Base-by-base conservation (phyloP, 2,797 vertebrate species). In the Anomalospiza imberbis region DNA sequence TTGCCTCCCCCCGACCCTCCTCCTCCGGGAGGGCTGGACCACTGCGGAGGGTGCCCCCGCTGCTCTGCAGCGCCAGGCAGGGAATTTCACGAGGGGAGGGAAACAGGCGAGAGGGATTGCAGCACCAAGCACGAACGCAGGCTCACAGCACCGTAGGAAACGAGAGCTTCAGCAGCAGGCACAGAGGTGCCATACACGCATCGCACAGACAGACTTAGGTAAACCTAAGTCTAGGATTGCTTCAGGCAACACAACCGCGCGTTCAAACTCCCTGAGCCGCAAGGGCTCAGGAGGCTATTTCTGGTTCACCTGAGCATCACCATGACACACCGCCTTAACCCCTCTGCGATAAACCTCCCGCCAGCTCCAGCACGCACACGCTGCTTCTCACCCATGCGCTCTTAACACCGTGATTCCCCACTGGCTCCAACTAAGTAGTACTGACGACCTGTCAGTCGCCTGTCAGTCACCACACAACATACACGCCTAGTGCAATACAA, bases 131-230 rank as follows among this genome's bases (percentile, higher is more conserved):
- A 6, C 19, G 15, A 24, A 8, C 2, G 0, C 15, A 24, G 55
- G 19, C 6, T 40, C 3, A 5, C 3, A 3, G 20, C 28, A 26
- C 34, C 8, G 1, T 0, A 36, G 44, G 44, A 16, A 45, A 32
- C 6, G 9, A n/a, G 21, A 31, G 19, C 26, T 18, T 13, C 6
- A 8, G 47, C 38, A 26, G 38, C 13, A 45, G 34, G n/a, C 29
- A 53, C 17, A 15, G 22, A 42, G 40, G 13, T 45, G 28, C n/a
- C 5, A 0, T 6, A 21, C 12, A 1, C 1, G 0, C 8, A 42
- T 4, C 9, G 3, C 5, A 38, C 14, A 6, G 7, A 17, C 12
- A 22, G 53, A 17, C 24, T 47, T 50, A 18, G 17, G 53, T 66
- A 54, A 75, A 79, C 29, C 6, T 14, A 32, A 63, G 28, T 16